Percentiles rank a stretch among this genome's conserved stretches.
These are phyloP conservation scores for Mesorhabditis belari DNA, from an alignment of 2,888 invertebrate genomes.

Conservation along the genomic window DNA sequence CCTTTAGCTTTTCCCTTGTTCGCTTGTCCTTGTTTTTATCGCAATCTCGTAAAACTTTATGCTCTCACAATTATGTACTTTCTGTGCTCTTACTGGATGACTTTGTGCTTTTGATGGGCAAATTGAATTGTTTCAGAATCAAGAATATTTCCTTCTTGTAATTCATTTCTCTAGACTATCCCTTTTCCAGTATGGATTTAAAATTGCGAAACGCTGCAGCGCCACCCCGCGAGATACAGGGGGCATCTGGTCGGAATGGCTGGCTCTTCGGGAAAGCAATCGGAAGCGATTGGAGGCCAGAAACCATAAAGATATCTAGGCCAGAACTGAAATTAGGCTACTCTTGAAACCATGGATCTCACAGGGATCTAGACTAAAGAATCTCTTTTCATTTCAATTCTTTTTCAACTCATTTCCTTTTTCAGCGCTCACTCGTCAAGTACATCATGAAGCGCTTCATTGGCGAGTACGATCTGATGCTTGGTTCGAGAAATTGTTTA, in stretches of 20 bases:
- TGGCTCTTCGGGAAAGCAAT: constrained; percentile 45
- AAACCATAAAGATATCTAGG: too few relatives aligned
- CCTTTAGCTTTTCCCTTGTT: too few relatives aligned
- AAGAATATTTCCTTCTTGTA: too few relatives aligned
- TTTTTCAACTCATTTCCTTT: constrained; percentile 1
- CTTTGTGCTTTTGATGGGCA: too few relatives aligned
- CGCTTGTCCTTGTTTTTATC: too few relatives aligned
- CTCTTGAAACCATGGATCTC: background rate
- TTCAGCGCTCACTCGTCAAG: constrained; percentile 57
- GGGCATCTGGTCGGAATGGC: constrained; percentile 45
- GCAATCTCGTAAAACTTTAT: too few relatives aligned
- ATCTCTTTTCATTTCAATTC: constrained; percentile 1
- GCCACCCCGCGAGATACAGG: constrained; percentile 34
- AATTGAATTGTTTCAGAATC: too few relatives aligned
- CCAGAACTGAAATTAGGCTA: too few relatives aligned
- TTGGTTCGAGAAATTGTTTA: constrained; percentile 50
- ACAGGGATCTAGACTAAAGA: background rate
- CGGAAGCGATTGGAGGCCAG: constrained; percentile 39
- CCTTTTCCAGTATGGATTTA: too few relatives aligned
- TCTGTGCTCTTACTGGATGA: too few relatives aligned
- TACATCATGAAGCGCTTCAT: constrained; percentile 58
- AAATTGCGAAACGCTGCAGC: background rate
- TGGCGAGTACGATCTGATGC: constrained; percentile 57
- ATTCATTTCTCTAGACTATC: too few relatives aligned
- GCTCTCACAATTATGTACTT: too few relatives aligned